Percentiles rank a stretch among this genome's conserved stretches.
Evolutionary conservation across 2,888 invertebrate species (phyloP).

Genomic region (Bibio marci): DNA sequence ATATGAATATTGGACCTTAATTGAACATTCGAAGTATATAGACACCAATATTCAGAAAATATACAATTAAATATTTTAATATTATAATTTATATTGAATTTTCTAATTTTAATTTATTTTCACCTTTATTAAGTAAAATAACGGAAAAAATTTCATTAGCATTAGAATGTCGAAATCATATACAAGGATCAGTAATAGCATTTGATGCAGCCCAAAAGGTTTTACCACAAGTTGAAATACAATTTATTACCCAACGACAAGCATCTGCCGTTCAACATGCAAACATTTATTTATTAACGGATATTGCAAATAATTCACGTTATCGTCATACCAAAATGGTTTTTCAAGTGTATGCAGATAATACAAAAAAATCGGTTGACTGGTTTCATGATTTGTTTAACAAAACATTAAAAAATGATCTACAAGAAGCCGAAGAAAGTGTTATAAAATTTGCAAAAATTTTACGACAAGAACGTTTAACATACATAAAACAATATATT

Average conservation of each 20-base stretch:
- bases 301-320: slow-evolving; percentile 22
- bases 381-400: slow-evolving; percentile 27
- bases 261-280: slow-evolving; percentile 24
- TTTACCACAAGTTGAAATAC: slow-evolving; percentile 26
- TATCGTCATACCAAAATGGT: slow-evolving; percentile 25
- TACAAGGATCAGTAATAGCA: slow-evolving; percentile 23
- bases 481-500: slow-evolving; percentile 17
- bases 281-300: slow-evolving; percentile 25
- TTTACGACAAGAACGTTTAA: slow-evolving; percentile 22
- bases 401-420: slow-evolving; percentile 22
- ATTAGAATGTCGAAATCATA: slow-evolving; percentile 21
- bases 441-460: slow-evolving; percentile 19
- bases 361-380: slow-evolving; percentile 21
- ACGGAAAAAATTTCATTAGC: slow-evolving; percentile 20
- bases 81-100: slow-evolving; percentile 2
- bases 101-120: background rate
- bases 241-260: slow-evolving; percentile 24
- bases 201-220: slow-evolving; percentile 24
- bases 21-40: slow-evolving; percentile 17
- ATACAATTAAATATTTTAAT: background rate
- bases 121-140: slow-evolving; percentile 16
- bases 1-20: slow-evolving; percentile 20
- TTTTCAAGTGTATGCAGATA: slow-evolving; percentile 20
- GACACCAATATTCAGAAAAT: background rate
- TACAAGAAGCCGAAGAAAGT: slow-evolving; percentile 21